Conservation (phyloP, 2,113 vertebrate species). For the Tympanuchus pallidicinctus region DNA sequence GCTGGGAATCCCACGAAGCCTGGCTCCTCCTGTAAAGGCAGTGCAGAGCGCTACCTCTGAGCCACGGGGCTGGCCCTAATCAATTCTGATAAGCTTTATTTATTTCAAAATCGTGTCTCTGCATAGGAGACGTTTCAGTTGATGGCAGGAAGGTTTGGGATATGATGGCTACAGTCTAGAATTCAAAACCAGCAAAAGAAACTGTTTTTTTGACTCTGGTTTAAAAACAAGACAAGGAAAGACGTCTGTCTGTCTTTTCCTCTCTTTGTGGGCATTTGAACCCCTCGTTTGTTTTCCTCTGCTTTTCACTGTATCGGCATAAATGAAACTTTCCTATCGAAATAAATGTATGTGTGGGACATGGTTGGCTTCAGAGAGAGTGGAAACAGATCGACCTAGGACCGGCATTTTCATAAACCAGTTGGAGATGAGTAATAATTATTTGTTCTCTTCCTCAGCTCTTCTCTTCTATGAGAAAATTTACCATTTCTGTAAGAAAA, state of each 20-base stretch:
- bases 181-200: conserved; percentile 70
- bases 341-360: conserved; percentile 72
- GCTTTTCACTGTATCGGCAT: conserved; percentile 58
- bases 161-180: conserved; percentile 72
- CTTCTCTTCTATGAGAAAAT: conserved; percentile 67
- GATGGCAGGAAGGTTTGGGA: conserved; percentile 68
- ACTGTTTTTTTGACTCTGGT: conserved; percentile 59
- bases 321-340: conserved; percentile 61
- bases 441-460: conserved; percentile 69
- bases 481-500: conserved; percentile 64
- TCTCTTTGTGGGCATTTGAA: conserved; percentile 61
- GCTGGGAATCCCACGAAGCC: conserved; percentile 5
- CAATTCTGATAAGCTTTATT: conserved; percentile 73
- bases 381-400: conserved; percentile 64
- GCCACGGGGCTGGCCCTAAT: conserved; percentile 66
- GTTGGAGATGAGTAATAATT: conserved; percentile 59
- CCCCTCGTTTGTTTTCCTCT: conserved; percentile 65
- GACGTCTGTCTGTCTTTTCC: conserved; percentile 9
- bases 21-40: conserved; percentile 46
- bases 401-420: conserved; percentile 69
- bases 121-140: conserved; percentile 65
- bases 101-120: conserved; percentile 81
- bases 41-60: conserved; percentile 63
- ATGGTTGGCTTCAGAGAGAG: conserved; percentile 70
- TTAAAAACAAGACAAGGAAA: conserved; percentile 50